A percentile compares a stretch with the other conserved stretches of the same genome.
Evolutionary conservation across 2,113 vertebrate genomes (phyloP).

Genomic region (Myotis lucifugus): DNA sequence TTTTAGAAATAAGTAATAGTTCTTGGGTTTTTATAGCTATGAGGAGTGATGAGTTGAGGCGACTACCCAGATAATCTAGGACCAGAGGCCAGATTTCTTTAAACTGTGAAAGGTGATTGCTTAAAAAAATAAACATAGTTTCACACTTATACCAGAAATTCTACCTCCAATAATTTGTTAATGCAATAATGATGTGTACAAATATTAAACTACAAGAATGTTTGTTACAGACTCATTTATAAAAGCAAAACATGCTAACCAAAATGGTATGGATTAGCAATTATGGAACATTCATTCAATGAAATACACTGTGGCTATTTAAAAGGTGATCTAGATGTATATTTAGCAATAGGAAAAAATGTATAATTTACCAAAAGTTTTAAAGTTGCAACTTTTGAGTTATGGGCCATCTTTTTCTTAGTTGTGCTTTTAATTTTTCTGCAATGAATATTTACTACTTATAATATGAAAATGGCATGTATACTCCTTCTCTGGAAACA

Average conservation of each 20-base stretch:
- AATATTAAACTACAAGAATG: not conserved
- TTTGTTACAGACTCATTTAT: not conserved
- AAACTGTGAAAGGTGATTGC: too few relatives aligned
- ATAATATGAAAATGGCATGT: not conserved
- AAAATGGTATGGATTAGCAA: not conserved
- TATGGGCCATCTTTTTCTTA: not conserved
- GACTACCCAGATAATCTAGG: too few relatives aligned
- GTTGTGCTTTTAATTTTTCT: not conserved
- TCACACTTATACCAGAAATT: not conserved
- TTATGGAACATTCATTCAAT: not conserved
- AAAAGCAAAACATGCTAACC: not conserved
- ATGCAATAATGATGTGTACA: not conserved
- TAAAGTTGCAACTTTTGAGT: not conserved
- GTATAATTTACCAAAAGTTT: not conserved
- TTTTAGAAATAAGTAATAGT: too few relatives aligned
- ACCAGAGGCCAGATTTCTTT: too few relatives aligned
- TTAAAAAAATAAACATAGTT: not conserved
- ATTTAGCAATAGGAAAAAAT: not conserved
- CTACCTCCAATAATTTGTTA: not conserved
- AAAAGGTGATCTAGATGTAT: not conserved
- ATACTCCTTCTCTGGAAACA: not conserved
- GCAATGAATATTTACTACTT: not conserved
- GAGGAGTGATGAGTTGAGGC: too few relatives aligned
- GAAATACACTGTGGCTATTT: not conserved
- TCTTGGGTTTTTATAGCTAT: too few relatives aligned